Percentiles rank a stretch among this genome's conserved stretches.
phyloP scores from a whole-genome alignment of 1,140 invertebrate genomes.

The Polypedilum pembai region DNA sequence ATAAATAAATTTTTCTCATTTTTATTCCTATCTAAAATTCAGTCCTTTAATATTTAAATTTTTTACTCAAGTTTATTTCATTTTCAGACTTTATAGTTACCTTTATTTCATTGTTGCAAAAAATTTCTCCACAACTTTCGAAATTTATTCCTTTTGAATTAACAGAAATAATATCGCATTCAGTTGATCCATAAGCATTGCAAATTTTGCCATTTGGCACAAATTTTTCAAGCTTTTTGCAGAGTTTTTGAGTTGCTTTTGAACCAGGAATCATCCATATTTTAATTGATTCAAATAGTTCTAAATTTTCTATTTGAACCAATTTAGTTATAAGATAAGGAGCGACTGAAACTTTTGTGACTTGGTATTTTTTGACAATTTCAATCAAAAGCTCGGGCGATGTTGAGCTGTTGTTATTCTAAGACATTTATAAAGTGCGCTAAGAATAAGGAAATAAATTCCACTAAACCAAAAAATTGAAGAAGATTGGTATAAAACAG shows the following conservation, averaged over 20 bases:
- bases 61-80: no score
- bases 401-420: background rate
- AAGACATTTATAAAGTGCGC: background rate
- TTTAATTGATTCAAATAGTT: background rate
- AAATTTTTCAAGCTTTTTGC: background rate
- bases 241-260: background rate
- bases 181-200: background rate
- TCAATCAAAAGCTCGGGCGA: background rate
- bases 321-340: background rate
- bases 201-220: background rate
- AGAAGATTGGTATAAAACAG: background rate
- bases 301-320: background rate
- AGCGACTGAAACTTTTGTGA: background rate
- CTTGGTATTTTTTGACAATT: background rate
- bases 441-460: background rate
- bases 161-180: background rate
- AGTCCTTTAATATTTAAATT: no score
- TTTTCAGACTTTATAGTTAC: no score
- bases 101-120: background rate
- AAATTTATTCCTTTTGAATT: background rate
- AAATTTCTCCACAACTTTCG: background rate
- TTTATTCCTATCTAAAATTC: no score
- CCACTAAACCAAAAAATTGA: background rate
- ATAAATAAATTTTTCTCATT: no score
- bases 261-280: background rate